These are phyloP conservation scores for Metellina segmentata DNA, from an alignment of 2,888 invertebrate genomes.

Conservation along the genomic window DNA sequence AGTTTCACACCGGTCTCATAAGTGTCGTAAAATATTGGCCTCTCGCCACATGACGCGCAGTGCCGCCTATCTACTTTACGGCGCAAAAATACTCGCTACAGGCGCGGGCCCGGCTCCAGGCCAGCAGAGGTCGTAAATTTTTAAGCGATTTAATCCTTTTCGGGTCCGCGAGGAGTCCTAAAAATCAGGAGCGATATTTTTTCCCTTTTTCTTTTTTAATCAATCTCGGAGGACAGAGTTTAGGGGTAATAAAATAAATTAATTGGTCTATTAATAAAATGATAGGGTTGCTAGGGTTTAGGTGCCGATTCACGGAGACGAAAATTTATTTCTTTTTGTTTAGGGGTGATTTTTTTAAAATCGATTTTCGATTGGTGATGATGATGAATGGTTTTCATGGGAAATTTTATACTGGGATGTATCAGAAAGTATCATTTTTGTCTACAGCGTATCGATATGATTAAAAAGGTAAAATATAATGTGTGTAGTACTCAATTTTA, in stretches of 20 bases:
- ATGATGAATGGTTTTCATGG: neutral
- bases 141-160: slow-evolving; percentile 40
- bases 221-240: slow-evolving; percentile 26
- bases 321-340: neutral
- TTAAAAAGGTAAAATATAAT: no score
- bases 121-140: slow-evolving; percentile 43
- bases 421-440: neutral
- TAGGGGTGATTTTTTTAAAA: neutral
- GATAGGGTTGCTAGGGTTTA: neutral
- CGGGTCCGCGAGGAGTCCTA: slow-evolving; percentile 38
- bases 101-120: neutral
- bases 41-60: slow-evolving; percentile 18
- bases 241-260: slow-evolving; percentile 57
- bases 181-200: slow-evolving; percentile 15
- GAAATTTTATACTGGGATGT: neutral
- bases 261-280: slow-evolving; percentile 67
- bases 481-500: no score
- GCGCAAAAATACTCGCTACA: slow-evolving; percentile 43
- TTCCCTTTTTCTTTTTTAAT: neutral
- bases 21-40: slow-evolving; percentile 59
- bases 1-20: slow-evolving; percentile 41
- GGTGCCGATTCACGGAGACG: neutral
- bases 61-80: slow-evolving; percentile 33
- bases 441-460: neutral
- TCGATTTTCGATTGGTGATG: neutral